Evolutionary conservation across 2,797 vertebrate genomes (phyloP).

Genomic region (Sylvilagus floridanus): DNA sequence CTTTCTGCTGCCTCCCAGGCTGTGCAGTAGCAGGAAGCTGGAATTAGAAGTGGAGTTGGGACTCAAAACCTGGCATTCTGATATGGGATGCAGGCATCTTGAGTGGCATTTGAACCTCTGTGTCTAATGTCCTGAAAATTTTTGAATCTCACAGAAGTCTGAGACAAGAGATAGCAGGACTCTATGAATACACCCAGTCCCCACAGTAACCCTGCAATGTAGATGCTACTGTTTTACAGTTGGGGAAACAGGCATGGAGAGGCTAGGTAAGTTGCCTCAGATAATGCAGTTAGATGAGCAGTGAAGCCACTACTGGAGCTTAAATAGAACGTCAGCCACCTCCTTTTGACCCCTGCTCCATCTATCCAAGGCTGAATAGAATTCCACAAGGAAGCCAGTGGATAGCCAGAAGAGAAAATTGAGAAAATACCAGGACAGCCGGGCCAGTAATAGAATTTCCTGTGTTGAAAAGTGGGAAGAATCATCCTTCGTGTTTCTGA

Average conservation of each 20-base stretch:
- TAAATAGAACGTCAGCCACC: neutral
- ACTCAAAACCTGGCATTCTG: too few relatives aligned
- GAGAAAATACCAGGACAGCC: neutral
- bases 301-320: neutral
- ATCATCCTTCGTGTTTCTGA: constrained; percentile 26
- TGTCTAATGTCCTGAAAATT: neutral
- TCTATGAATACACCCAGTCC: neutral
- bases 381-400: neutral
- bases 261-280: neutral
- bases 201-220: neutral
- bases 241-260: neutral
- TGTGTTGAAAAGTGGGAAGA: constrained; percentile 27
- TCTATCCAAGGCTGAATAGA: neutral
- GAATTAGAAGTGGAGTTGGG: too few relatives aligned
- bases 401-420: neutral
- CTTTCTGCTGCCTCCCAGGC: too few relatives aligned
- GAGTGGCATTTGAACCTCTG: too few relatives aligned
- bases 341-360: neutral
- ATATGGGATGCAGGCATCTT: too few relatives aligned
- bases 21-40: too few relatives aligned
- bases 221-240: neutral
- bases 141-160: neutral
- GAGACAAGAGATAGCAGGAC: neutral
- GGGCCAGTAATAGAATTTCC: neutral
- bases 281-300: neutral